phyloP scores from a whole-genome alignment of 2,113 vertebrate genomes.

The Irena cyanogastra region DNA sequence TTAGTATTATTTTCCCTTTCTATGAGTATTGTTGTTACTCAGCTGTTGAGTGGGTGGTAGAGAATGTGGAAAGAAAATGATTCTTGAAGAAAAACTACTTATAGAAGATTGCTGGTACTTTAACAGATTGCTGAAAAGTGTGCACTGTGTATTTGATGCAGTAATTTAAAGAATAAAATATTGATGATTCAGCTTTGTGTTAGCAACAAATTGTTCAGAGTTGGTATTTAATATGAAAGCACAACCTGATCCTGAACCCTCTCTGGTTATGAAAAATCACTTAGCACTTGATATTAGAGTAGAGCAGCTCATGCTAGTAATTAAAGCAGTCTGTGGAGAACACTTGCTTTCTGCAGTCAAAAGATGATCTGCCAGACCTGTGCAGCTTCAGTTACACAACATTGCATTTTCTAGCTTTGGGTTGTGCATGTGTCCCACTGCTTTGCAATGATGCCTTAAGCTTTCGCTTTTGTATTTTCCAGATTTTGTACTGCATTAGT shows the following conservation, averaged over 20 bases:
- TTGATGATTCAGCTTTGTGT: background rate
- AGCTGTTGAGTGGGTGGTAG: background rate
- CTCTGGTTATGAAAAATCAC: constrained; percentile 8
- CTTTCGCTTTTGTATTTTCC: background rate
- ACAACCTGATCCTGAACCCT: background rate
- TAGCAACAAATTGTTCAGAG: background rate
- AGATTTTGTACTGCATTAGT: background rate
- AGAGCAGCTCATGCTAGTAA: background rate
- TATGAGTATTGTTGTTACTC: background rate
- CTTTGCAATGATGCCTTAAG: background rate
- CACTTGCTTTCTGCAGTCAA: background rate
- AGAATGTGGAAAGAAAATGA: background rate
- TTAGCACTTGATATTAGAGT: background rate
- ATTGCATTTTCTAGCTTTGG: background rate
- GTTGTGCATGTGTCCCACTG: background rate
- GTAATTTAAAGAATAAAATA: background rate
- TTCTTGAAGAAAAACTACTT: background rate
- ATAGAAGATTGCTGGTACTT: background rate
- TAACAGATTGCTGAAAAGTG: background rate
- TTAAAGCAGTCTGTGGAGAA: background rate
- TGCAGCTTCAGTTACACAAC: background rate
- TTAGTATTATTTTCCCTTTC: background rate
- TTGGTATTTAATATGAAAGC: background rate
- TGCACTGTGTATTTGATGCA: background rate
- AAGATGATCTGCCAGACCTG: background rate